Base-by-base conservation (phyloP, 2,797 vertebrate genomes). In the Megaceryle alcyon region DNA sequence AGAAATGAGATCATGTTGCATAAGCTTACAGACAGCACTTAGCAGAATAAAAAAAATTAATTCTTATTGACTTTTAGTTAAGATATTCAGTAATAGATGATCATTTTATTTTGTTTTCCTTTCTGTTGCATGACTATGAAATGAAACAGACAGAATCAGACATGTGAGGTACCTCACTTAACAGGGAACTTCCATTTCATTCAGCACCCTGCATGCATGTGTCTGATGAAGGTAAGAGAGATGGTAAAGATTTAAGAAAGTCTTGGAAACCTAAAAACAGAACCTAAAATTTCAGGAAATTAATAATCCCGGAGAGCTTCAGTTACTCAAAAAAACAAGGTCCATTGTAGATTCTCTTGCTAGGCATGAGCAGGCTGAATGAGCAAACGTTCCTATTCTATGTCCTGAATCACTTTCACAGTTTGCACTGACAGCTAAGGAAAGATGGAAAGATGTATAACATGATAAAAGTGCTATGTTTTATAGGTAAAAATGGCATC, bases 151-250 rank as follows among this genome's bases (percentile, higher is more conserved):
- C 8, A n/a, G n/a, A 80, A 86, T 14, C 21, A 44, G 28, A 56
- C 15, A 28, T 12, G 19, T 41, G n/a, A 59, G 5, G 6, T 11
- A 48, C 25, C 28, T 82, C 19, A 33, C 33, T 71, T 21, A 79
- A 37, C 31, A 78, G 21, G 70, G 37, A 68, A 16, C 1, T 41
- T 78, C 39, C 6, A 19, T 73, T 86, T 82, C 54, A 69, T 48
- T 77, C 20, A 76, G 33, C 2, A 1, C 10, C 8, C 59, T 6
- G 0, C 29, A 48, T 20, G 9, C 41, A 28, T 1, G 0, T 49
- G 8, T 49, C n/a, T 76, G 22, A 16, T 69, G 21, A 79, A 65
- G 12, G 12, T 39, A 56, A 51, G 19, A 81, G 20, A 79, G 9
- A n/a, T 15, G 5, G 9, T 29, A 71, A 25, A 31, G 9, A 18